phyloP scores from a whole-genome alignment of 53 echinoderm and acorn worm genomes.

The Echinarachnius parma region DNA sequence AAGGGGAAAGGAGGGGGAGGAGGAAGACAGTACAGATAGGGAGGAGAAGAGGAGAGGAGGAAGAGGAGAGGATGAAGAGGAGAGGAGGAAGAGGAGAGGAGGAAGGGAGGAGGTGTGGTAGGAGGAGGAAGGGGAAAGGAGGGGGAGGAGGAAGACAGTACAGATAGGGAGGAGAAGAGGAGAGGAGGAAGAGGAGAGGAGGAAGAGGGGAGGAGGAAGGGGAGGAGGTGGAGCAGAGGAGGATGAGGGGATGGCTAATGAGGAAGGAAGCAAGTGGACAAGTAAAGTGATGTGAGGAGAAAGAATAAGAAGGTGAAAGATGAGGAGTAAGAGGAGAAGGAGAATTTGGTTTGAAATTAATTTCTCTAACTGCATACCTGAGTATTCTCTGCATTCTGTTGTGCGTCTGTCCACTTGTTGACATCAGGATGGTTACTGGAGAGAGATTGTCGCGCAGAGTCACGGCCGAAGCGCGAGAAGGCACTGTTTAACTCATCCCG shows the following conservation, averaged over 20 bases:
- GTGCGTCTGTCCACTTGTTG: slow-evolving; percentile 95
- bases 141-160: not conserved
- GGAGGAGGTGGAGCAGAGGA: not conserved
- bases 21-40: not conserved
- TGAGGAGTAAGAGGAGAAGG: not conserved
- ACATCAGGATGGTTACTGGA: slow-evolving; percentile 71
- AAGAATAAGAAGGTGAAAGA: not conserved
- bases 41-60: not conserved
- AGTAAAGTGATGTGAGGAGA: not conserved
- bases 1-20: not conserved
- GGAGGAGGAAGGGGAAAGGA: not conserved
- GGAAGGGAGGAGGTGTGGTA: not conserved
- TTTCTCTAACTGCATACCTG: not conserved
- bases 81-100: not conserved
- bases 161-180: not conserved
- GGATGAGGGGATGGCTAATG: not conserved
- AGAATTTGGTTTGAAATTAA: not conserved
- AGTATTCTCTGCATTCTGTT: slow-evolving; percentile 57
- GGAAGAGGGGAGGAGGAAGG: not conserved
- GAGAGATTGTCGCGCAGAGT: slow-evolving; percentile 89
- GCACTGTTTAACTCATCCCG: slow-evolving; percentile 68
- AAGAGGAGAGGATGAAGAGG: not conserved
- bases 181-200: not conserved
- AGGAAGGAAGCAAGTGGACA: not conserved
- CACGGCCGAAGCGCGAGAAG: slow-evolving; percentile 88